Percentiles rank a stretch among this genome's conserved stretches.
Evolutionary conservation across 2,888 invertebrate species (phyloP).

Genomic region (Hirudinaria manillensis): DNA sequence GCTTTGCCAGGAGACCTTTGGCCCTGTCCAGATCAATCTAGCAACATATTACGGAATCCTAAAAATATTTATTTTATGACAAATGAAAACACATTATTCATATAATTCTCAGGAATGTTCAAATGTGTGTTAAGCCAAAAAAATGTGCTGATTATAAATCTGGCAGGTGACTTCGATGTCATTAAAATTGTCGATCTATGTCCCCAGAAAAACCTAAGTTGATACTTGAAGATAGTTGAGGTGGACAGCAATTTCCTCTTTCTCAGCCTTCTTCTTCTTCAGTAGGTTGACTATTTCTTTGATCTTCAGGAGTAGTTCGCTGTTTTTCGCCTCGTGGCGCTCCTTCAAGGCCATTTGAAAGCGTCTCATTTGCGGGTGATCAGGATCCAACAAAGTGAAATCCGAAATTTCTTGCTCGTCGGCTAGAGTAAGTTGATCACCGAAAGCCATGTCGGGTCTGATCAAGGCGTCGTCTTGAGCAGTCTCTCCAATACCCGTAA

Average conservation of each 20-base stretch:
- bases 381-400: constrained; percentile 9
- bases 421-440: not conserved
- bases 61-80: too few relatives aligned
- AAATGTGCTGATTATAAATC: too few relatives aligned
- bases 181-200: too few relatives aligned
- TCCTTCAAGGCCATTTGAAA: constrained; percentile 20
- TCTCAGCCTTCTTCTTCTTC: constrained; percentile 8
- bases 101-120: too few relatives aligned
- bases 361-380: constrained; percentile 26
- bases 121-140: too few relatives aligned
- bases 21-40: constrained; percentile 11
- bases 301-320: not conserved
- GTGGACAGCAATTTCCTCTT: constrained; percentile 5
- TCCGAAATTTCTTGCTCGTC: not conserved
- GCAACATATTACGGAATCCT: not conserved
- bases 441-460: not conserved
- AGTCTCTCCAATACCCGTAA: too few relatives aligned
- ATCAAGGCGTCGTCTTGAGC: not conserved
- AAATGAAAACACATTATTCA: too few relatives aligned
- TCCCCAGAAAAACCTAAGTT: not conserved
- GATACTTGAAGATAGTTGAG: constrained; percentile 12
- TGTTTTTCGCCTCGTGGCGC: constrained; percentile 12
- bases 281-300: not conserved
- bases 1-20: not conserved
- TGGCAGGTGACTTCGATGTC: too few relatives aligned